phyloP scores from a whole-genome alignment of 2,113 vertebrate species.

The Carassius carassius region DNA sequence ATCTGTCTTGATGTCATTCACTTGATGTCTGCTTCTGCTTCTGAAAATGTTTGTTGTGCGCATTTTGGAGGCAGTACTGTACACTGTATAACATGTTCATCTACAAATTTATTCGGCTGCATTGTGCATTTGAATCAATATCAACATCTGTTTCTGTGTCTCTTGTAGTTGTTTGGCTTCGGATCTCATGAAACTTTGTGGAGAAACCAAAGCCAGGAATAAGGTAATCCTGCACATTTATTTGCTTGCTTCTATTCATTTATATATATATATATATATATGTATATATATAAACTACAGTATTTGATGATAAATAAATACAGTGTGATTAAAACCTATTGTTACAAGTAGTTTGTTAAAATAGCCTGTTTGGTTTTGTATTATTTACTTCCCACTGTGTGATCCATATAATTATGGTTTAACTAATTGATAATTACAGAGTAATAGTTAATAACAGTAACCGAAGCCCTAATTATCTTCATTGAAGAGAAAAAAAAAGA shows the following conservation, averaged over 20 bases:
- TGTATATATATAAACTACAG: too few relatives aligned
- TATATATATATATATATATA: too few relatives aligned
- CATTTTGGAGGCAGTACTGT: background rate
- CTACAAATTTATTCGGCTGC: background rate
- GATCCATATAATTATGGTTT: background rate
- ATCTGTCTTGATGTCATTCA: background rate
- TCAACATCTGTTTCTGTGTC: background rate
- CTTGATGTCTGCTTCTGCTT: background rate
- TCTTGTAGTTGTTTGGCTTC: constrained; percentile 84
- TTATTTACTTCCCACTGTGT: background rate
- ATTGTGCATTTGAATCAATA: background rate
- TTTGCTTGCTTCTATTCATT: too few relatives aligned
- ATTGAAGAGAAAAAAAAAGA: background rate
- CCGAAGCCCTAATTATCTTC: background rate
- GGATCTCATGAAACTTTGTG: constrained; percentile 93
- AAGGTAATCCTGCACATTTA: constrained; percentile 76
- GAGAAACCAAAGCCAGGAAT: constrained; percentile 87
- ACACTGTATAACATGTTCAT: background rate
- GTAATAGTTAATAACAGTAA: background rate
- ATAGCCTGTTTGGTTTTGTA: background rate
- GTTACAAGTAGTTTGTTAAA: background rate
- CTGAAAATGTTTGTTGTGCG: background rate
- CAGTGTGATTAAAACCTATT: background rate
- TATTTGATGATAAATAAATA: background rate
- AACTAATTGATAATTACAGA: background rate